A percentile compares a stretch with the other conserved stretches of the same genome.
Conservation (phyloP, 2,113 vertebrate genomes). For the Silurus asotus region DNA sequence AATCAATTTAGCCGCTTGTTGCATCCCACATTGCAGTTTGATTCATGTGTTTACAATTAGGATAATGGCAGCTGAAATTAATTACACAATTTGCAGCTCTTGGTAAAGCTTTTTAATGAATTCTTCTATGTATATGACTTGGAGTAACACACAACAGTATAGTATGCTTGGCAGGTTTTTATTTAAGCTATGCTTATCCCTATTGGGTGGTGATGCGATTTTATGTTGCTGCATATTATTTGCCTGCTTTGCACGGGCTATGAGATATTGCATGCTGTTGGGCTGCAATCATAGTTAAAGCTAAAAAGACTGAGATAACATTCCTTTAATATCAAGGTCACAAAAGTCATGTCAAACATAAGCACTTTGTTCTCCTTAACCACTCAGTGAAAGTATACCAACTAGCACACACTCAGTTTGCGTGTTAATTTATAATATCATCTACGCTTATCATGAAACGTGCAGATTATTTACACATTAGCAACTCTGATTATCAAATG, state of each 20-base stretch:
- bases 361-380: slow-evolving; percentile 13
- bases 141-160: neutral
- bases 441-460: neutral
- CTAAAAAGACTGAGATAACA: slow-evolving; percentile 38
- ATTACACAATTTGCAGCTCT: slow-evolving; percentile 18
- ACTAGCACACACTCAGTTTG: neutral
- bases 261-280: slow-evolving; percentile 4
- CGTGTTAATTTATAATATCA: neutral
- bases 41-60: slow-evolving; percentile 13
- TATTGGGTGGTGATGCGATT: neutral
- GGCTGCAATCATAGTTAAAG: slow-evolving; percentile 32
- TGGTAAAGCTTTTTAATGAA: slow-evolving; percentile 28
- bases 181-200: neutral
- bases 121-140: neutral
- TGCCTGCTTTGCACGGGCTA: slow-evolving; percentile 22
- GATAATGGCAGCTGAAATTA: slow-evolving; percentile 16
- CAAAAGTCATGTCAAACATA: slow-evolving; percentile 24
- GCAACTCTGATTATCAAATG: neutral
- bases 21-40: slow-evolving; percentile 5
- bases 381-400: neutral
- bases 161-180: slow-evolving; percentile 10
- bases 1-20: slow-evolving; percentile 30
- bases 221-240: slow-evolving; percentile 6
- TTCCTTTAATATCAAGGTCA: slow-evolving; percentile 16
- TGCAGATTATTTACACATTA: neutral